Percentiles rank a stretch among this genome's conserved stretches.
phyloP scores from a whole-genome alignment of 1,140 invertebrate species.

The Lanistes nyassanus region DNA sequence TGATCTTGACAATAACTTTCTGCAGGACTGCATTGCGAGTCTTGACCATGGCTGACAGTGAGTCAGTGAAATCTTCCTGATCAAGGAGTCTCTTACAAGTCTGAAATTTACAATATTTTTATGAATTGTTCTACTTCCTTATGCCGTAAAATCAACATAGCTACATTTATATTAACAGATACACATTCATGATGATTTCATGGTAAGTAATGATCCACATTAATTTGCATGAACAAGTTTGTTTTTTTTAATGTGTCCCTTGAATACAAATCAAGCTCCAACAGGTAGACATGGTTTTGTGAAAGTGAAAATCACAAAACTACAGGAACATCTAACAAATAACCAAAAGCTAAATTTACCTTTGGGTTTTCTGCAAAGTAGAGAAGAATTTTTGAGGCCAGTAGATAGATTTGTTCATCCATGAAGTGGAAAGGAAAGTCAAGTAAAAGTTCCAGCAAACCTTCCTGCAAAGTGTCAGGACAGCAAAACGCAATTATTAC shows the following conservation, averaged over 20 bases:
- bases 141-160: neutral
- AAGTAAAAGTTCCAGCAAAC: conserved; percentile 51
- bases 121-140: neutral
- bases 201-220: no score
- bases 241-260: no score
- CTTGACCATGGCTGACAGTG: conserved; percentile 48
- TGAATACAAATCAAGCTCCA: neutral
- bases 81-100: conserved; percentile 52
- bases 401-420: conserved; percentile 57
- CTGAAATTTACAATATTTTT: conserved; percentile 35
- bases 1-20: conserved; percentile 62
- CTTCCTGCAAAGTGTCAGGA: conserved; percentile 41
- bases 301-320: neutral
- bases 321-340: neutral
- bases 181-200: no score
- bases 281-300: neutral
- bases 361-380: conserved; percentile 60
- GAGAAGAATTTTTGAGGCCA: conserved; percentile 61
- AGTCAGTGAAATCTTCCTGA: conserved; percentile 41
- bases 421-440: conserved; percentile 49
- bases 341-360: conserved; percentile 34
- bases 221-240: no score
- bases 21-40: conserved; percentile 54
- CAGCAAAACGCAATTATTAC: no score
- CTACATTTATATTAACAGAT: no score